Conservation (phyloP, 2,888 invertebrate species). For the Zootermopsis nevadensis region DNA sequence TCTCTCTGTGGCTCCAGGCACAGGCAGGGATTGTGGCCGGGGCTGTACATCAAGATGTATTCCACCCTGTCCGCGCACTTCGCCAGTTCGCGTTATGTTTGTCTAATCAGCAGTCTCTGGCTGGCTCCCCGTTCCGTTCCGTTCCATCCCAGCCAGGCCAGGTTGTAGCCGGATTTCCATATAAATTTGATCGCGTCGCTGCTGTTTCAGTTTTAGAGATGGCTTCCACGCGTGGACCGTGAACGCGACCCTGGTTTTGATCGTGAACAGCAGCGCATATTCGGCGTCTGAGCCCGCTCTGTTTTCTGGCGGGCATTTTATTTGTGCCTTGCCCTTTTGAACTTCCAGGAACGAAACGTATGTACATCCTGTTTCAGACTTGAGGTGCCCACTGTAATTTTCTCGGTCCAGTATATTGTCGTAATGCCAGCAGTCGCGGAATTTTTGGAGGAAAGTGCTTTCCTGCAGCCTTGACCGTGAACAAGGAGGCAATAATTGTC, state of each 20-base stretch:
- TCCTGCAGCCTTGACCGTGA: no score
- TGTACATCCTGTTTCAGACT: no score
- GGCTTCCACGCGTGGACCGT: not conserved
- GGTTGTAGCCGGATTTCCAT: slow-evolving; percentile 60
- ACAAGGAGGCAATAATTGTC: no score
- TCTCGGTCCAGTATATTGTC: no score
- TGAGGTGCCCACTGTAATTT: no score
- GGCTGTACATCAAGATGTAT: slow-evolving; percentile 34
- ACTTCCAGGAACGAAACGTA: no score
- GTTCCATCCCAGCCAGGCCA: slow-evolving; percentile 22
- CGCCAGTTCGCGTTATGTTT: slow-evolving; percentile 43
- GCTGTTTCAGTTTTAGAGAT: slow-evolving; percentile 39
- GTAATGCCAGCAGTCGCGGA: no score
- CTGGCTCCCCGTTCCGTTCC: not conserved
- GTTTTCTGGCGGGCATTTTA: no score
- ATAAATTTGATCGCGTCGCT: slow-evolving; percentile 60
- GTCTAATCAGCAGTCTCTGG: slow-evolving; percentile 39
- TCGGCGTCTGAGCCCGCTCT: not conserved
- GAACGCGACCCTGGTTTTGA: slow-evolving; percentile 24
- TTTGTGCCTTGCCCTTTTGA: no score
- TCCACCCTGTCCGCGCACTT: slow-evolving; percentile 6
- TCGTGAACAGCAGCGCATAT: not conserved
- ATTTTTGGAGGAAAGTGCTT: no score
- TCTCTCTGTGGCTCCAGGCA: no score
- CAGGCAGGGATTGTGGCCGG: not conserved